These are phyloP conservation scores for Netelia fuscicornis DNA, from an alignment of 2,888 invertebrate genomes.

Conservation along the genomic window DNA sequence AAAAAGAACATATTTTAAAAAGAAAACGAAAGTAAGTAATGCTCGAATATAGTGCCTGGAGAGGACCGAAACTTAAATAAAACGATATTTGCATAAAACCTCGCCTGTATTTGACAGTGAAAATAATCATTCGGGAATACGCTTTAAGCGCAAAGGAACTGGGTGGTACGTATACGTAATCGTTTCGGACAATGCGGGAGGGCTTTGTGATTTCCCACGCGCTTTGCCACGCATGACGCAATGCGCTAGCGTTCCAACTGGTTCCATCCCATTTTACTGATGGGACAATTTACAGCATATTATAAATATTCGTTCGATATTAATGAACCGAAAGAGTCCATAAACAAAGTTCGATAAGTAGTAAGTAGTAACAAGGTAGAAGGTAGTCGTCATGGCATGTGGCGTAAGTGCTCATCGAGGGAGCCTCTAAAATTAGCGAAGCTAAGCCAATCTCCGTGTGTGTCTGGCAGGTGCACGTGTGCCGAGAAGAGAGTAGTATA, in stretches of 20 bases:
- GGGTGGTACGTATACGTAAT: slow-evolving; percentile 50
- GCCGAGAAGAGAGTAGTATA: slow-evolving; percentile 57
- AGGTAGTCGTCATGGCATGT: slow-evolving; percentile 23
- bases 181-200: slow-evolving; percentile 56
- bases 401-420: slow-evolving; percentile 20
- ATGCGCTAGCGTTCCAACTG: slow-evolving; percentile 15
- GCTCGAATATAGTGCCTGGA: slow-evolving; percentile 25
- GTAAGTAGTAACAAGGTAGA: slow-evolving; percentile 23
- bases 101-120: slow-evolving; percentile 53
- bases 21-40: slow-evolving; percentile 34
- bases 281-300: slow-evolving; percentile 50
- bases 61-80: slow-evolving; percentile 41
- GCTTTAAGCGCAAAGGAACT: slow-evolving; percentile 44
- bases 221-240: slow-evolving; percentile 6
- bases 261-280: slow-evolving; percentile 33
- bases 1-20: slow-evolving; percentile 1
- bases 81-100: slow-evolving; percentile 64
- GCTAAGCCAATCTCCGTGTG: slow-evolving; percentile 38
- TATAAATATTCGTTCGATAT: slow-evolving; percentile 61
- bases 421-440: slow-evolving; percentile 57
- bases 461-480: slow-evolving; percentile 69
- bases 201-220: slow-evolving; percentile 65
- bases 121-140: slow-evolving; percentile 60
- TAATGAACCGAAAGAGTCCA: slow-evolving; percentile 60
- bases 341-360: slow-evolving; percentile 64